These are phyloP conservation scores for Drosophila tropicalis DNA, from an alignment of 1,140 invertebrate genomes.

Conservation along the genomic window DNA sequence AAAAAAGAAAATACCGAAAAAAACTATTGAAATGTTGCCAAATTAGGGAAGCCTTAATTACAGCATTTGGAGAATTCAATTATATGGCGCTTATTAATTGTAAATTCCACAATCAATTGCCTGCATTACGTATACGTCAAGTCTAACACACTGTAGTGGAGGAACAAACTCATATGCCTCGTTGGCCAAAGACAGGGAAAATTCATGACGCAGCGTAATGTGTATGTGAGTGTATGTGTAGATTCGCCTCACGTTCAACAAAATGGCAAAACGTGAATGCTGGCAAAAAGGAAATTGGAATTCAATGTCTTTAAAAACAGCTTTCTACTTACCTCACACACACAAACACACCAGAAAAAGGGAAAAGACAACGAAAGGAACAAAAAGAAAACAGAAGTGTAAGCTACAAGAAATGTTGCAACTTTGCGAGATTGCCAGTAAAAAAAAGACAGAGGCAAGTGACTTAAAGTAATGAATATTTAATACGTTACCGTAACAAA, in stretches of 20 bases:
- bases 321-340: constrained; percentile 43
- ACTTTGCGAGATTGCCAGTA: constrained; percentile 24
- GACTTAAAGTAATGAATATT: constrained; percentile 79
- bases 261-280: constrained; percentile 71
- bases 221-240: constrained; percentile 33
- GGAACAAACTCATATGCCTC: constrained; percentile 52
- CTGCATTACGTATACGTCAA: constrained; percentile 27
- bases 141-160: constrained; percentile 3
- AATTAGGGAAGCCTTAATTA: not conserved
- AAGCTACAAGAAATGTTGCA: constrained; percentile 33
- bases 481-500: constrained; percentile 59
- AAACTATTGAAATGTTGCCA: not conserved
- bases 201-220: constrained; percentile 7
- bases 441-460: constrained; percentile 29
- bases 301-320: constrained; percentile 78
- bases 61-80: constrained; percentile 19
- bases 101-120: constrained; percentile 26
- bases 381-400: constrained; percentile 16
- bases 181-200: constrained; percentile 30
- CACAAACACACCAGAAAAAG: not conserved
- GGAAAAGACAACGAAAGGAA: constrained; percentile 9
- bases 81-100: constrained; percentile 40
- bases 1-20: not conserved
- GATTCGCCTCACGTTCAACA: constrained; percentile 71
- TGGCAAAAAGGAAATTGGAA: constrained; percentile 69